Percentiles rank a stretch among this genome's conserved stretches.
These are phyloP conservation scores for Corythornis vintsioides DNA, from an alignment of 2,113 vertebrate genomes.

Conservation along the genomic window DNA sequence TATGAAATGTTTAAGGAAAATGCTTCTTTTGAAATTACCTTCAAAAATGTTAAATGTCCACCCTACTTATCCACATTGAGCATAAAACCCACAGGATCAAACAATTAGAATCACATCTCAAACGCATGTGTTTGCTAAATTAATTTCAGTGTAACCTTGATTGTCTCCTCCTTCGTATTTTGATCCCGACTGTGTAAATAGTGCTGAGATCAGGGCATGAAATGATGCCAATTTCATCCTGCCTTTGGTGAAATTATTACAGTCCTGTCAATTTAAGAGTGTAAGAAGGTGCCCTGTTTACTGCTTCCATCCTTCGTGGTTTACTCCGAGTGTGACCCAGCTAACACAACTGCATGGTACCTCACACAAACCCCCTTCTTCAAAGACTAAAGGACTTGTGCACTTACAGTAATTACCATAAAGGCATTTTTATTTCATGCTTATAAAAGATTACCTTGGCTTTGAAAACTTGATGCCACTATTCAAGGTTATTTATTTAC, in stretches of 20 bases:
- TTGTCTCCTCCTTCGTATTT: not conserved
- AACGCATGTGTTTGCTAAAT: not conserved
- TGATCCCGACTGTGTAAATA: not conserved
- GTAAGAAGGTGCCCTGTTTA: not conserved
- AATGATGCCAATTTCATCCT: not conserved
- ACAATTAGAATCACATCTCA: not conserved
- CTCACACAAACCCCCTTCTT: not conserved
- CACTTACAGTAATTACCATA: not conserved
- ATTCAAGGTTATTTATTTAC: conserved; percentile 51
- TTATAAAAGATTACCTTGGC: conserved; percentile 43
- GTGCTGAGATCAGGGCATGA: not conserved
- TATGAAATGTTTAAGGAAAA: not conserved
- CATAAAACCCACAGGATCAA: not conserved
- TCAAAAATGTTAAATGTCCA: not conserved
- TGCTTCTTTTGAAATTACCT: not conserved
- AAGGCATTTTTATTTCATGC: conserved; percentile 43
- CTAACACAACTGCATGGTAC: not conserved
- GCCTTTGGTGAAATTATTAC: not conserved
- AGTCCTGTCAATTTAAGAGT: not conserved
- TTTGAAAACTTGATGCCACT: conserved; percentile 46
- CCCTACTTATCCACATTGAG: not conserved
- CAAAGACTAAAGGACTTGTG: conserved; percentile 9
- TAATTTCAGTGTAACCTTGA: conserved; percentile 5
- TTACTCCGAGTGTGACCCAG: not conserved
- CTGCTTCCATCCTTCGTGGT: not conserved